phyloP scores from a whole-genome alignment of 2,113 vertebrate species.

The Dasyprocta punctata region DNA sequence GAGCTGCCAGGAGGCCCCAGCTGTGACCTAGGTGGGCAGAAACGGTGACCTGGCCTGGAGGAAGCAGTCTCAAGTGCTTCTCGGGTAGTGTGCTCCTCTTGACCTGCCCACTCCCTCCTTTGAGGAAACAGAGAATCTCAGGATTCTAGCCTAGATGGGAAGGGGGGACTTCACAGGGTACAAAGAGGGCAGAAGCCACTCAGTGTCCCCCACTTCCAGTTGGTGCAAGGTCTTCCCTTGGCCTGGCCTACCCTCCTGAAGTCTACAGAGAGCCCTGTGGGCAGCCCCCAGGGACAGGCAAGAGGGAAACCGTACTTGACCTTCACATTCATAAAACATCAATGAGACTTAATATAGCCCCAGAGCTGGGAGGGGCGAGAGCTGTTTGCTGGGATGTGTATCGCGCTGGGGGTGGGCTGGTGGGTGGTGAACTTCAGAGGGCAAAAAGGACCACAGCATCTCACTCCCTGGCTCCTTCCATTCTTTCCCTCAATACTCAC shows the following conservation, averaged over 20 bases:
- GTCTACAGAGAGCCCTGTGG: not conserved
- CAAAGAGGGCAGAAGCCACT: not conserved
- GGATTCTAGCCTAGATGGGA: not conserved
- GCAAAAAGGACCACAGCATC: not conserved
- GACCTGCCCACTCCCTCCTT: not conserved
- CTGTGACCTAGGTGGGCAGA: not conserved
- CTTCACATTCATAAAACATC: conserved; percentile 85
- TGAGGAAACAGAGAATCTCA: not conserved
- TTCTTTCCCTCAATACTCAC: not conserved
- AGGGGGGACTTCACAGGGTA: not conserved
- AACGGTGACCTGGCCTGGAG: not conserved
- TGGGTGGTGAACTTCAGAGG: not conserved
- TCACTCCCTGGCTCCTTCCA: not conserved
- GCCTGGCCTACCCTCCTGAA: not conserved
- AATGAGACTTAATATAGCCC: conserved; percentile 81
- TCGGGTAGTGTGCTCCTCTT: not conserved
- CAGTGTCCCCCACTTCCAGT: not conserved
- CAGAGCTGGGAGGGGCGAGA: not conserved
- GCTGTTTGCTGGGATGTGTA: not conserved
- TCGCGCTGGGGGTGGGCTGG: not conserved
- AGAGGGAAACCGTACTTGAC: conserved; percentile 75
- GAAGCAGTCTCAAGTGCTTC: not conserved
- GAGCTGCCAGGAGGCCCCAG: not conserved
- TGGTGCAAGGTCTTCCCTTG: not conserved
- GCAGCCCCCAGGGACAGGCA: not conserved